These are phyloP conservation scores for Pterocles orientalis DNA, from an alignment of 2,113 vertebrate species.

Conservation along the genomic window DNA sequence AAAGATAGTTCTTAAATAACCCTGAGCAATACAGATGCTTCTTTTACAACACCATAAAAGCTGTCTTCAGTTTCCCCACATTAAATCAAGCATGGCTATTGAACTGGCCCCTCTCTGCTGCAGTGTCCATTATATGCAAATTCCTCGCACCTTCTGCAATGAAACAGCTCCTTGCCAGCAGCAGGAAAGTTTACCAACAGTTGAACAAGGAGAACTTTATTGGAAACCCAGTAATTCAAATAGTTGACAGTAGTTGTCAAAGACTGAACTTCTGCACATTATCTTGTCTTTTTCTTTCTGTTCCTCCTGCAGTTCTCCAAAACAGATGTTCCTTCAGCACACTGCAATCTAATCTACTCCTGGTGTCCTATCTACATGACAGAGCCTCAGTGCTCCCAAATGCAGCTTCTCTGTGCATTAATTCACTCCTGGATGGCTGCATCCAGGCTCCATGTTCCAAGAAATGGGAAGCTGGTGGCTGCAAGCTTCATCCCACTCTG, in stretches of 20 bases:
- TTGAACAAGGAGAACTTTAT: background rate
- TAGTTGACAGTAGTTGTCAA: background rate
- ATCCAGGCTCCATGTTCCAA: background rate
- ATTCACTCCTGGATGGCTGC: background rate
- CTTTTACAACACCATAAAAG: background rate
- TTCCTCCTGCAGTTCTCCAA: background rate
- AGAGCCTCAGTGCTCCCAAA: background rate
- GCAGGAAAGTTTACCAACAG: background rate
- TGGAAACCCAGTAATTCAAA: background rate
- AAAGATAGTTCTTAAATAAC: background rate
- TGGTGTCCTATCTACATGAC: background rate
- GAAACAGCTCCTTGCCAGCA: background rate
- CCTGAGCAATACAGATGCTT: background rate
- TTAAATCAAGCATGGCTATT: background rate
- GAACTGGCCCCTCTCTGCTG: background rate
- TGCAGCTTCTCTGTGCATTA: background rate
- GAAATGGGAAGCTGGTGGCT: background rate
- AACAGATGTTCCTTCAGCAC: background rate
- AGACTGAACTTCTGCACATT: background rate
- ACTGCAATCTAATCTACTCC: background rate
- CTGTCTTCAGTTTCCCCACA: background rate
- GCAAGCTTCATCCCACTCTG: background rate
- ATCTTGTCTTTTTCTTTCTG: background rate
- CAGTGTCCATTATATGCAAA: background rate
- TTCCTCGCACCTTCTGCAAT: background rate